Evolutionary conservation across 1,140 invertebrate species (phyloP).

Genomic region (Cydia amplana): DNA sequence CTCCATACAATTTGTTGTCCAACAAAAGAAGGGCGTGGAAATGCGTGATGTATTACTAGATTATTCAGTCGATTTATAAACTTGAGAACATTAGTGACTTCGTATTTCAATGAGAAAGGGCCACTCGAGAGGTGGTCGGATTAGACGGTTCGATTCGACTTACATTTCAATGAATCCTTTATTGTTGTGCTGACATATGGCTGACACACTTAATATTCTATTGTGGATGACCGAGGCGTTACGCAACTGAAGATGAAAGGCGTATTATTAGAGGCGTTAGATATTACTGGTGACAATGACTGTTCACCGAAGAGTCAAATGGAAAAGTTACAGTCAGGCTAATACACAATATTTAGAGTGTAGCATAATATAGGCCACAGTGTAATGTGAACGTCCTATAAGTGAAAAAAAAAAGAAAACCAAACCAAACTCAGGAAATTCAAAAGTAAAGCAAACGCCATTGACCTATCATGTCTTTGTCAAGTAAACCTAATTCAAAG

Average conservation of each 20-base stretch:
- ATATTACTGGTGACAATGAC: slow-evolving; percentile 18
- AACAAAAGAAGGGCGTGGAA: slow-evolving; percentile 39
- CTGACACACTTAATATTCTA: slow-evolving; percentile 39
- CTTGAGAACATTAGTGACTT: slow-evolving; percentile 62
- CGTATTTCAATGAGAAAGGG: slow-evolving; percentile 45
- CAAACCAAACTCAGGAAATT: slow-evolving; percentile 25
- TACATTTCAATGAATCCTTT: slow-evolving; percentile 58
- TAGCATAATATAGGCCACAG: too few species aligned
- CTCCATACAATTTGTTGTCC: slow-evolving; percentile 29
- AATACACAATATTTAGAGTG: neutral
- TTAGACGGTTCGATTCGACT: slow-evolving; percentile 58
- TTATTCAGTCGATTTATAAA: slow-evolving; percentile 54
- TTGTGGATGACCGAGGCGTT: slow-evolving; percentile 34
- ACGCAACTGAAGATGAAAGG: slow-evolving; percentile 32
- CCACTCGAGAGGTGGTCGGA: slow-evolving; percentile 63
- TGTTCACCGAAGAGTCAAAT: neutral
- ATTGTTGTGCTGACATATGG: slow-evolving; percentile 46
- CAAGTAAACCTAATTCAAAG: slow-evolving; percentile 52
- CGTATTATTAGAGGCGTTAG: slow-evolving; percentile 37
- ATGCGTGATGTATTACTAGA: slow-evolving; percentile 37
- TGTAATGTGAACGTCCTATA: neutral
- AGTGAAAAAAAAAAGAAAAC: neutral
- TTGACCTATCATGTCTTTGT: slow-evolving; percentile 41
- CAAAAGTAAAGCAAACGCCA: slow-evolving; percentile 23
- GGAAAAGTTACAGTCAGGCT: neutral